Evolutionary conservation across 2,797 vertebrate genomes (phyloP).

Genomic region (Bradypodion ventrale): DNA sequence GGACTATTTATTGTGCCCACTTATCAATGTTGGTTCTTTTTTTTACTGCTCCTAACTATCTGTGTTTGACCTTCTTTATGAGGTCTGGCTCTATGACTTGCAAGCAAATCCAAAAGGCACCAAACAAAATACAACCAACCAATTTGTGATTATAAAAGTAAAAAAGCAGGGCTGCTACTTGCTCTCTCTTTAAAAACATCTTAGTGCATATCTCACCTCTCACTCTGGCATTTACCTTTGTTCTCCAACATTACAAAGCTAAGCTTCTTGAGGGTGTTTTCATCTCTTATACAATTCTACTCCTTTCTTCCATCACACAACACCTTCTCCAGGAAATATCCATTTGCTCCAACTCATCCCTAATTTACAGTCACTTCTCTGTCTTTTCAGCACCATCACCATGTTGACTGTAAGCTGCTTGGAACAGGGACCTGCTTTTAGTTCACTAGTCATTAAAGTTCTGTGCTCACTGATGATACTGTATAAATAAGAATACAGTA

Average conservation of each 20-base stretch:
- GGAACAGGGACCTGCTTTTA: neutral
- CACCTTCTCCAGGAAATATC: neutral
- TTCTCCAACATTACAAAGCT: neutral
- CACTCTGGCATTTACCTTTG: neutral
- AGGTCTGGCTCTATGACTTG: neutral
- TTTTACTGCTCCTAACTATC: neutral
- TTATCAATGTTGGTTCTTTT: constrained; percentile 23
- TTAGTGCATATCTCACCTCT: neutral
- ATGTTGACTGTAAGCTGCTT: too few relatives aligned
- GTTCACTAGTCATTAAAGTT: neutral
- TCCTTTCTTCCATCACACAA: neutral
- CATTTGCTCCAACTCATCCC: neutral
- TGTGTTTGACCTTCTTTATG: neutral
- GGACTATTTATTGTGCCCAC: neutral
- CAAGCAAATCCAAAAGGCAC: neutral
- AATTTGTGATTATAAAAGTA: neutral
- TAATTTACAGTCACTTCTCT: neutral
- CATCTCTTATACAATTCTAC: too few relatives aligned
- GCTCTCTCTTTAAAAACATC: neutral
- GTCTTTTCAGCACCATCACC: neutral
- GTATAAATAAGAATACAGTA: neutral
- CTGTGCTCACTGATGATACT: neutral
- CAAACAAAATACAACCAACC: neutral
- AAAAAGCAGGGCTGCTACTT: neutral
- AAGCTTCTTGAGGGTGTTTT: neutral